Evolutionary conservation across 2,113 vertebrate genomes (phyloP).

Genomic region (Calidris pugnax): DNA sequence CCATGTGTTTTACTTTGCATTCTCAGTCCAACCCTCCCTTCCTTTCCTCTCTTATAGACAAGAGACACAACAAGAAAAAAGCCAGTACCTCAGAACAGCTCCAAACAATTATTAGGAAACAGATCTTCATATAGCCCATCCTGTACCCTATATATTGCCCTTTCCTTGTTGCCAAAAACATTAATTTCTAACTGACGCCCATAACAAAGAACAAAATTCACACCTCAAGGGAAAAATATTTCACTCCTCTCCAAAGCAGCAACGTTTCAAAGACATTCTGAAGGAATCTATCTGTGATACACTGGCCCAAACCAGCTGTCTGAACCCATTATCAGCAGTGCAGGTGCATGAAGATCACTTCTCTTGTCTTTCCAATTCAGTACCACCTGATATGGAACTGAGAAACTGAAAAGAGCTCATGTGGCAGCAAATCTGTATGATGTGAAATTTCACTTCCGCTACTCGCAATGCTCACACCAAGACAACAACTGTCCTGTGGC

Average conservation of each 20-base stretch:
- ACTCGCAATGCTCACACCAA: not conserved
- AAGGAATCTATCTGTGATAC: not conserved
- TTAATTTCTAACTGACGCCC: not conserved
- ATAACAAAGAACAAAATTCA: not conserved
- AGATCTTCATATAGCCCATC: not conserved
- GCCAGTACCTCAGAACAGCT: not conserved
- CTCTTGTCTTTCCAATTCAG: not conserved
- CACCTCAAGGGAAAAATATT: not conserved
- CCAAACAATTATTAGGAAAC: not conserved
- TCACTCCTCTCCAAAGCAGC: not conserved
- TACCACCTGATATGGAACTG: not conserved
- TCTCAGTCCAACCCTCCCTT: not conserved
- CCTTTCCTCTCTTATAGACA: not conserved
- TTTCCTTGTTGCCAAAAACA: not conserved
- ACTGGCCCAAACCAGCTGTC: not conserved
- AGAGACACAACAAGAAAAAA: not conserved
- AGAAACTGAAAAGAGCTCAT: not conserved
- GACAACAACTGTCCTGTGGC: not conserved
- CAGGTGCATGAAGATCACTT: not conserved
- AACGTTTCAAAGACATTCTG: not conserved
- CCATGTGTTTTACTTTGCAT: not conserved
- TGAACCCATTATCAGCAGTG: not conserved
- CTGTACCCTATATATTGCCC: not conserved
- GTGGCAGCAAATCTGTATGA: not conserved
- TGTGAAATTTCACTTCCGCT: fast-evolving